A percentile compares a stretch with the other conserved stretches of the same genome.
Conservation (phyloP, 2,888 invertebrate species). For the Drosophila falleni region DNA sequence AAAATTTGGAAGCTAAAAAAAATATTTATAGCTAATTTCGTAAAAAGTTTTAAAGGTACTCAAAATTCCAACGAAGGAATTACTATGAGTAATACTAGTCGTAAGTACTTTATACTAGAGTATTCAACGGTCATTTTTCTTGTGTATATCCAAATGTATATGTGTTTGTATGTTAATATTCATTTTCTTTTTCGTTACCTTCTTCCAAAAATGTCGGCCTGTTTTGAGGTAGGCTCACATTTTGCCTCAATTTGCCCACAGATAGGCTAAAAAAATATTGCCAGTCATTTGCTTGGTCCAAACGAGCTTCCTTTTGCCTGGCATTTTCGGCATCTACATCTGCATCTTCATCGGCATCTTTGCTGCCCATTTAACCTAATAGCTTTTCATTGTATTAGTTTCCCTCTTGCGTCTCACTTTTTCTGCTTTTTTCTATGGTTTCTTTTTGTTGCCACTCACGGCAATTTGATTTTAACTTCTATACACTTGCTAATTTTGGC, state of each 20-base stretch:
- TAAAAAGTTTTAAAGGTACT: neutral
- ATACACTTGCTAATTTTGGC: constrained; percentile 1
- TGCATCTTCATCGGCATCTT: constrained; percentile 20
- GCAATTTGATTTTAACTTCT: constrained; percentile 31
- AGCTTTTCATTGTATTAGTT: constrained; percentile 66
- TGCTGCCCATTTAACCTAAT: constrained; percentile 60
- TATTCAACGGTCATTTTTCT: constrained; percentile 19
- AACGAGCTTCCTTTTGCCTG: constrained; percentile 30
- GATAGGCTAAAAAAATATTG: constrained; percentile 45
- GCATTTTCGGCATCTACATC: constrained; percentile 7
- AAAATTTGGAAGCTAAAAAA: neutral
- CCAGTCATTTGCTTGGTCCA: constrained; percentile 43
- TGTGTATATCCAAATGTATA: constrained; percentile 2
- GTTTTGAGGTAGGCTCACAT: constrained; percentile 30
- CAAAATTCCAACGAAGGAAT: constrained; percentile 10
- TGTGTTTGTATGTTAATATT: constrained; percentile 8
- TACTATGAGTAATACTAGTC: neutral
- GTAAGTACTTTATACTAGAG: constrained; percentile 12
- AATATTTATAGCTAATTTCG: neutral
- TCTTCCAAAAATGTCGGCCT: constrained; percentile 18
- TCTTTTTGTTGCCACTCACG: constrained; percentile 14
- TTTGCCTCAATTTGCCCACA: constrained; percentile 40
- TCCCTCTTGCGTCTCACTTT: constrained; percentile 22
- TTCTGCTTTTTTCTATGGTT: constrained; percentile 3
- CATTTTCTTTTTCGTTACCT: constrained; percentile 33